A percentile compares a stretch with the other conserved stretches of the same genome.
Evolutionary conservation across 2,797 vertebrate genomes (phyloP).

Genomic region (Phoeniculus purpureus): DNA sequence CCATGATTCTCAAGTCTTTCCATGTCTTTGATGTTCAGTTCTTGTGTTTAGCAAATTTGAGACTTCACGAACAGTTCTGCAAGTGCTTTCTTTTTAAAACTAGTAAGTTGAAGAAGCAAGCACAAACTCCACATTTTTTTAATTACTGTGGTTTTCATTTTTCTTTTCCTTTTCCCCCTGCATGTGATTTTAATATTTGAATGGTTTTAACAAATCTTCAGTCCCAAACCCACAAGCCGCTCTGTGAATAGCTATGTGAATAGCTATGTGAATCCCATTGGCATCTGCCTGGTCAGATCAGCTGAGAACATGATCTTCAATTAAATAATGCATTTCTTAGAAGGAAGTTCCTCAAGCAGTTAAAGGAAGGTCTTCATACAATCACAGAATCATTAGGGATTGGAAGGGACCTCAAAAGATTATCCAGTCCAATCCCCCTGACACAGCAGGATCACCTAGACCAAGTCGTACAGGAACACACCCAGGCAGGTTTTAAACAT

Average conservation of each 20-base stretch:
- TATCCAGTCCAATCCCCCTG: too few relatives aligned
- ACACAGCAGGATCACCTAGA: too few relatives aligned
- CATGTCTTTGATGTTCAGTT: neutral
- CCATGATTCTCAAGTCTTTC: neutral
- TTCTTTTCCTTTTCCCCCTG: neutral
- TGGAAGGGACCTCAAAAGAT: too few relatives aligned
- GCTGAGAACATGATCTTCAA: neutral
- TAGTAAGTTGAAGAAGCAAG: neutral
- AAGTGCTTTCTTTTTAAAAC: neutral
- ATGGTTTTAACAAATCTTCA: neutral
- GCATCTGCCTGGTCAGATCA: neutral
- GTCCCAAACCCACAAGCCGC: neutral
- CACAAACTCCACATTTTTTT: neutral
- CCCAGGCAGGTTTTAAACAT: too few relatives aligned
- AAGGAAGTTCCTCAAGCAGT: neutral
- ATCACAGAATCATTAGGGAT: too few relatives aligned
- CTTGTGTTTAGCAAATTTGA: neutral
- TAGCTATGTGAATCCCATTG: neutral
- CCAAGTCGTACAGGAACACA: too few relatives aligned
- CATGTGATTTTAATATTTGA: neutral
- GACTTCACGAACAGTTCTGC: neutral
- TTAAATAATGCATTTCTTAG: neutral
- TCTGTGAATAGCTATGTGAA: neutral
- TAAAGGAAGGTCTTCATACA: neutral
- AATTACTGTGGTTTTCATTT: neutral